Base-by-base conservation (phyloP, 23 tunicate genomes). In the Phallusia fumigata region DNA sequence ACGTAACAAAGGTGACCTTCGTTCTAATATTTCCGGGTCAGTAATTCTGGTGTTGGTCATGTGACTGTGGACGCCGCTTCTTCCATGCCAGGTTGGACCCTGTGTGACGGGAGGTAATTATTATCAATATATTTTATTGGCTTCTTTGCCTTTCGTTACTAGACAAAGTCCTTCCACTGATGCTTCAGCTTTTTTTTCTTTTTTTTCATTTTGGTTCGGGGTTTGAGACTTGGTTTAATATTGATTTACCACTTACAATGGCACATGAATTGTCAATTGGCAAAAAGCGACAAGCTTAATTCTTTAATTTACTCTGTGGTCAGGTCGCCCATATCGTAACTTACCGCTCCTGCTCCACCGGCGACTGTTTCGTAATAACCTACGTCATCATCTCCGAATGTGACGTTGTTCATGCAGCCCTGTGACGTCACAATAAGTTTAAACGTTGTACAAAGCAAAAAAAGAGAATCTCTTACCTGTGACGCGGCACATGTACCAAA, bases 351-450 rank as follows among this genome's bases (percentile, higher is more conserved):
- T 52, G 90, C 93, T 32, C 99, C 99, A 21, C 99, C 99, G 35
- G 96, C 96, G 22, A 96, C 95, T 18, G 99, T 96, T 78, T 96
- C 99, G 73, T 96, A 96, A 96, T 96, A 96, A 35, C 99, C 99
- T 74, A 96, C 90, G 31, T 84, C 78, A 13, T 85, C 88, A 75
- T 96, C 99, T 0, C 99, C 99, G 51, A 96, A 96, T 21, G 96
- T 90, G 49, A 85, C 36, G 87, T 96, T 96, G 90, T 96, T 96
- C 99, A 96, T 96, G 75, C 99, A 96, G 31, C 99, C 99, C 87
- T 87, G 73, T 31, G 73, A 32, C 26, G 45, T 31, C 31, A 53
- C 40, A 80, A 31, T 40, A 3, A 40, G 5, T 40, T 40, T 40
- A 40, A 40, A 40, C 5, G 16, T 31, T 75, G 32, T 75, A 31